Evolutionary conservation across 2,113 vertebrate genomes (phyloP).

Genomic region (Cyanoliseus patagonus): DNA sequence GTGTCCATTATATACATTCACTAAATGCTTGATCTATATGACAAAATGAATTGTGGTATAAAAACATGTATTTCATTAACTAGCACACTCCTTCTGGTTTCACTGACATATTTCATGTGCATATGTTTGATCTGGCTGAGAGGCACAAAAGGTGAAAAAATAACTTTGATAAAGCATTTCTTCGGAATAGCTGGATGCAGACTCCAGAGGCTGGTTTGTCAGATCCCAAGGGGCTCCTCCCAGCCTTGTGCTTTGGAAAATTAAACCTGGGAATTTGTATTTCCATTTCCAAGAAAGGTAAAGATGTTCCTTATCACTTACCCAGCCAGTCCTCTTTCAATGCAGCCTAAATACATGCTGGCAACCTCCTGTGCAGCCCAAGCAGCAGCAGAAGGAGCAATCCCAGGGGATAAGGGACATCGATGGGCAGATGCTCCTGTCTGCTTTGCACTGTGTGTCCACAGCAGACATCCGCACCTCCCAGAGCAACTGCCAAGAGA

Average conservation of each 20-base stretch:
- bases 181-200: neutral
- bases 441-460: fast-evolving
- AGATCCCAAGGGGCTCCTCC: fast-evolving
- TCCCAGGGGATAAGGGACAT: neutral
- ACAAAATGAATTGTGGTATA: neutral
- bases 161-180: neutral
- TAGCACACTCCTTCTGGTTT: neutral
- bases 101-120: fast-evolving
- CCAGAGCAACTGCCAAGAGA: neutral
- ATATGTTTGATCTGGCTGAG: neutral
- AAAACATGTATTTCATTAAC: neutral
- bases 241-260: neutral
- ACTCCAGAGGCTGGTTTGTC: neutral
- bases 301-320: neutral
- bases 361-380: neutral
- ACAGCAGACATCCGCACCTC: neutral
- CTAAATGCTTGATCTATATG: neutral
- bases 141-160: too few species aligned
- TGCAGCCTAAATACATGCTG: neutral
- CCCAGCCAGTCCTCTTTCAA: neutral
- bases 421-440: neutral
- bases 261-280: neutral
- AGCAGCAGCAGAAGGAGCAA: neutral
- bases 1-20: neutral
- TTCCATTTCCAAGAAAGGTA: neutral